Evolutionary conservation across 2,113 vertebrate genomes (phyloP).

Genomic region (Numenius arquata): DNA sequence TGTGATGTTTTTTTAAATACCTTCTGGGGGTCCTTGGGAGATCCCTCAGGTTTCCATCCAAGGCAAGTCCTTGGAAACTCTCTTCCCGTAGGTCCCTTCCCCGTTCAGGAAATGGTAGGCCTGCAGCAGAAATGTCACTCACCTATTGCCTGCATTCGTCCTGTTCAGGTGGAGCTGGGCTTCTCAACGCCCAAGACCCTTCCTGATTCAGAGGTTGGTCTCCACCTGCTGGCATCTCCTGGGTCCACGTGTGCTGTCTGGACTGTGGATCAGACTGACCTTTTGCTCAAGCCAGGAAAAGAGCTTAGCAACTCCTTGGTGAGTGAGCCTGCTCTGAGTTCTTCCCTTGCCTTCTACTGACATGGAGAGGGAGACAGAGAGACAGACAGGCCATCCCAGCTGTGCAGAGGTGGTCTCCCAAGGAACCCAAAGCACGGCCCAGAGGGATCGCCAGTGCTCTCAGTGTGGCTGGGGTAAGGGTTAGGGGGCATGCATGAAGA

Average conservation of each 20-base stretch:
- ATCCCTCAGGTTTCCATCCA: background rate
- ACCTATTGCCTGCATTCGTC: background rate
- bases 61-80: background rate
- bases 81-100: background rate
- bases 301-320: conserved; percentile 69
- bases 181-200: conserved; percentile 73
- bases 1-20: background rate
- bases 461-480: background rate
- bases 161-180: conserved; percentile 68
- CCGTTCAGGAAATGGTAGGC: background rate
- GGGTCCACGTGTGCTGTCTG: conserved; percentile 81
- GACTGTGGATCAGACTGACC: conserved; percentile 74
- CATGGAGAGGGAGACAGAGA: background rate
- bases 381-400: background rate
- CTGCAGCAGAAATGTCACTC: background rate
- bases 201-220: conserved; percentile 73
- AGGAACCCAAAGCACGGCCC: background rate
- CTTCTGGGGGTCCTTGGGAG: background rate
- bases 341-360: background rate
- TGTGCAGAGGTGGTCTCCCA: background rate
- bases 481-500: background rate
- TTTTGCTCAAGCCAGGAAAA: conserved; percentile 65
- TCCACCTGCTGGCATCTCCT: conserved; percentile 73
- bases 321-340: background rate
- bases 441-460: background rate